Evolutionary conservation across 2,888 invertebrate genomes (phyloP).

Genomic region (Drosophila paucipuncta): DNA sequence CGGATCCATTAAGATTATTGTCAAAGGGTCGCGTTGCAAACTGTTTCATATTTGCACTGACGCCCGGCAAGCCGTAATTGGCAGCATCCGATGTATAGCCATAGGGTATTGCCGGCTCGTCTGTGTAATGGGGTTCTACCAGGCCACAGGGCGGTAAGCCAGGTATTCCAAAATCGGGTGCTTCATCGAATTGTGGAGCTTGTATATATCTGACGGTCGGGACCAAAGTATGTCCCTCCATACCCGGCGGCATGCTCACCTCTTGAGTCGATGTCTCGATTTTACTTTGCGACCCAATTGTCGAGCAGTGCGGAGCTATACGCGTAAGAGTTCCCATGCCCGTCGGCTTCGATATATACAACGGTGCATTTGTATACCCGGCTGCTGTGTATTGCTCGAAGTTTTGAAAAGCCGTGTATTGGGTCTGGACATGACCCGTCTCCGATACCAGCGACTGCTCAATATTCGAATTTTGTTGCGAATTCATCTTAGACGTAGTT

Average conservation of each 20-base stretch:
- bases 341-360: conserved; percentile 79
- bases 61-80: conserved; percentile 86
- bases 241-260: conserved; percentile 67
- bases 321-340: conserved; percentile 69
- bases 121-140: conserved; percentile 88
- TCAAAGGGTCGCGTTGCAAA: conserved; percentile 86
- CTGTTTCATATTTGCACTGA: conserved; percentile 84
- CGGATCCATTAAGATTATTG: conserved; percentile 86
- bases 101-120: conserved; percentile 88
- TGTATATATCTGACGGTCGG: conserved; percentile 84
- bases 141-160: conserved; percentile 88
- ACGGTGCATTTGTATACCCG: conserved; percentile 77
- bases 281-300: conserved; percentile 74
- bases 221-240: conserved; percentile 77
- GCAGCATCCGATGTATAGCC: conserved; percentile 89
- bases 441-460: conserved; percentile 70
- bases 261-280: conserved; percentile 73
- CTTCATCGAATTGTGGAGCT: conserved; percentile 83
- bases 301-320: conserved; percentile 66
- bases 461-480: conserved; percentile 68
- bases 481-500: conserved; percentile 62
- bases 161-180: conserved; percentile 87
- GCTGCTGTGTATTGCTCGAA: conserved; percentile 74
- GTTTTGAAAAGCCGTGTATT: conserved; percentile 76
- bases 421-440: conserved; percentile 72